Evolutionary conservation across 2,888 invertebrate species (phyloP).

Genomic region (Epirrhoe tristata): DNA sequence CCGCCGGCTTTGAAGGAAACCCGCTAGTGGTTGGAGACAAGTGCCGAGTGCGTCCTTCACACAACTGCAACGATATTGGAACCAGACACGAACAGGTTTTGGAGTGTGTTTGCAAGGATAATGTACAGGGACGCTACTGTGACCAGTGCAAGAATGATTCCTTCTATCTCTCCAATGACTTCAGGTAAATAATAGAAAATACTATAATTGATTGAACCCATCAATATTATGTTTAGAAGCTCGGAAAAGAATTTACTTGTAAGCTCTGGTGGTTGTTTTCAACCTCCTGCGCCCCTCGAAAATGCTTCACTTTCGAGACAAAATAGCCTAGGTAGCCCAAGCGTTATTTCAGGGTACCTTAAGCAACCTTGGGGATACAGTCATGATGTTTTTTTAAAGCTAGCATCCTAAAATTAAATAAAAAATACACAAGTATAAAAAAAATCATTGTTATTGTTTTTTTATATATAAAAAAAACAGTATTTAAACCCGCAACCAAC

Average conservation of each 20-base stretch:
- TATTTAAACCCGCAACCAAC: not conserved
- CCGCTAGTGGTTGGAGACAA: slow-evolving; percentile 90
- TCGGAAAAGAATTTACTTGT: no score
- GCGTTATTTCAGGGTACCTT: not conserved
- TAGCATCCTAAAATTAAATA: no score
- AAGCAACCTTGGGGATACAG: no score
- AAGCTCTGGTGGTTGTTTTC: no score
- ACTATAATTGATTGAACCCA: not conserved
- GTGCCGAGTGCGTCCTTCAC: slow-evolving; percentile 83
- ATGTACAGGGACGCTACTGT: slow-evolving; percentile 93
- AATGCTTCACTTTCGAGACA: no score
- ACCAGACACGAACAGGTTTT: slow-evolving; percentile 77
- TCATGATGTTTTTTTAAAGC: no score
- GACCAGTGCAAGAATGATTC: slow-evolving; percentile 94
- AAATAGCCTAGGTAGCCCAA: not conserved
- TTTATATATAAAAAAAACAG: not conserved
- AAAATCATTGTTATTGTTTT: no score
- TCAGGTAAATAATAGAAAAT: slow-evolving; percentile 59
- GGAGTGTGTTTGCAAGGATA: slow-evolving; percentile 77
- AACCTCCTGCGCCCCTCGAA: no score
- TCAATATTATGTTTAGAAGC: not conserved
- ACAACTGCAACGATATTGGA: slow-evolving; percentile 91
- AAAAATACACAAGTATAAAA: no score
- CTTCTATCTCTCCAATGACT: slow-evolving; percentile 91
- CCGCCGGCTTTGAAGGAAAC: slow-evolving; percentile 92